Percentiles rank a stretch among this genome's conserved stretches.
phyloP scores from a whole-genome alignment of 2,797 vertebrate species.

The Melanotaenia parkinsoni region DNA sequence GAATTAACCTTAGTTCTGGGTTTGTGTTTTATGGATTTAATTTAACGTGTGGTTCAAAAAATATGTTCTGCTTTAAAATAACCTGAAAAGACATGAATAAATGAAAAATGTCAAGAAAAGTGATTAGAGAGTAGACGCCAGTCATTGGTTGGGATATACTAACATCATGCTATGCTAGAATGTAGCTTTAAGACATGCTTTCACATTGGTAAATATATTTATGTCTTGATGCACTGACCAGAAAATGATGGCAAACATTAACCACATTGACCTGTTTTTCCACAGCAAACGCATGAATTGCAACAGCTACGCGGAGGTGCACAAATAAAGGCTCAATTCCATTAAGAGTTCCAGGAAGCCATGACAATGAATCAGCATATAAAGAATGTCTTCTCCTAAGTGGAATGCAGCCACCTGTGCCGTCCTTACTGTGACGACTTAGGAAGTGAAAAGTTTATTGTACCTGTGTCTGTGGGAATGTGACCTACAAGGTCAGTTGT shows the following conservation, averaged over 20 bases:
- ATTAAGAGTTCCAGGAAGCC: background rate
- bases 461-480: background rate
- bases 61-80: no score
- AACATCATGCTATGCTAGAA: background rate
- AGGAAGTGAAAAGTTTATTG: background rate
- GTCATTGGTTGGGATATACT: no score
- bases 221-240: background rate
- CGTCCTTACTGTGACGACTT: conserved; percentile 5
- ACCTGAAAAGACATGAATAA: no score
- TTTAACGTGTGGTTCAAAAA: no score
- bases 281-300: no score
- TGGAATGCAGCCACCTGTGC: background rate
- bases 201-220: no score
- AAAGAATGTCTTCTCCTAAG: background rate
- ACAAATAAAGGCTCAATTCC: background rate
- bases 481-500: background rate
- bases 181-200: background rate
- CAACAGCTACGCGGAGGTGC: no score
- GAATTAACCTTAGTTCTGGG: no score
- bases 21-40: no score
- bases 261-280: no score
- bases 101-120: no score
- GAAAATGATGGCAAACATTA: background rate
- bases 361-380: background rate
- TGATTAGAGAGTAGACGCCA: no score